phyloP scores from a whole-genome alignment of 2,113 vertebrate species.

The Embiotoca jacksoni region DNA sequence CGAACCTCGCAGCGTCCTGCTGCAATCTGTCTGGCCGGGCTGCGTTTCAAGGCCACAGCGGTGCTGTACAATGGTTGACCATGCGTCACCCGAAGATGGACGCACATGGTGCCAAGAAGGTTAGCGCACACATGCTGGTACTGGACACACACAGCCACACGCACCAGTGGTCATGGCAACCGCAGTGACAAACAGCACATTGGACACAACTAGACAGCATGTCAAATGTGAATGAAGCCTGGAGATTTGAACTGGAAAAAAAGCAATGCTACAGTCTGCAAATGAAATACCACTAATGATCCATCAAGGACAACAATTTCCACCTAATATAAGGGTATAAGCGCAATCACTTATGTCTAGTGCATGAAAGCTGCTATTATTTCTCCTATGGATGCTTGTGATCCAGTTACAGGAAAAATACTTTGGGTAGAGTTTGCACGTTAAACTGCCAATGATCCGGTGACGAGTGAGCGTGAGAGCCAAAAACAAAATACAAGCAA shows the following conservation, averaged over 20 bases:
- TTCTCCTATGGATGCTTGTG: neutral
- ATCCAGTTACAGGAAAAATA: neutral
- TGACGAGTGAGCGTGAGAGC: conserved; percentile 14
- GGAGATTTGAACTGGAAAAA: conserved; percentile 26
- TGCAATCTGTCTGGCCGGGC: conserved; percentile 70
- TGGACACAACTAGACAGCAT: conserved; percentile 29
- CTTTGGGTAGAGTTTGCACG: neutral
- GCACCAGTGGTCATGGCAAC: neutral
- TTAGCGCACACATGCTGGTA: conserved; percentile 12
- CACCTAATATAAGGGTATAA: neutral
- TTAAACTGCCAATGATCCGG: conserved; percentile 2
- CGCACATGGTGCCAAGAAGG: conserved; percentile 23
- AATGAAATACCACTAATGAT: conserved; percentile 30
- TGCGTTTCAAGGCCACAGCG: conserved; percentile 66
- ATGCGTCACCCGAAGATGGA: conserved; percentile 53
- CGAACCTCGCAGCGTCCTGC: conserved; percentile 29
- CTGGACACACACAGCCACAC: neutral
- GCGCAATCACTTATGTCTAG: neutral
- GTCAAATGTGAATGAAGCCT: conserved; percentile 40
- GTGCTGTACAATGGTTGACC: conserved; percentile 49
- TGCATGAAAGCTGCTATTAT: neutral
- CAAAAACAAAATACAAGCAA: neutral
- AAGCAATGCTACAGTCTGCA: conserved; percentile 15
- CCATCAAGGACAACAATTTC: conserved; percentile 5
- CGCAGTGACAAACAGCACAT: conserved; percentile 36